Percentiles rank a stretch among this genome's conserved stretches.
These are phyloP conservation scores for Rissa tridactyla DNA, from an alignment of 2,113 vertebrate species.

Conservation along the genomic window DNA sequence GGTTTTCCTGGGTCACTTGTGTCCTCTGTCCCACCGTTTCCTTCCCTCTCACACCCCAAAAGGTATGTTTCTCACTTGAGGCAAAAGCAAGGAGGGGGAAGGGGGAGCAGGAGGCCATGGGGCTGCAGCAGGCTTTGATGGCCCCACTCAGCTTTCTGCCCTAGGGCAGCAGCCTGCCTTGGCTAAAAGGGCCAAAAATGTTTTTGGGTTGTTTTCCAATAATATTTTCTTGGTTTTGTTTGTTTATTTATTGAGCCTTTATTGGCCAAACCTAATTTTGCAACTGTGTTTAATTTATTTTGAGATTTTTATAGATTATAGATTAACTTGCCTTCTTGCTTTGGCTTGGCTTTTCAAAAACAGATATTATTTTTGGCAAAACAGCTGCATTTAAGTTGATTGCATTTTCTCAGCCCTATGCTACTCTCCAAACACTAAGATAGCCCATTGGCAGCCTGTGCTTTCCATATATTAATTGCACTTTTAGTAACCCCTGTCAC, in stretches of 20 bases:
- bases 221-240: background rate
- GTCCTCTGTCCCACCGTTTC: background rate
- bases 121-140: background rate
- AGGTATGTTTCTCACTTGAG: background rate
- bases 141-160: background rate
- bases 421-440: constrained; percentile 31
- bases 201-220: background rate
- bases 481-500: background rate
- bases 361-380: background rate
- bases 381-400: background rate
- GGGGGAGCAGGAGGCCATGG: background rate
- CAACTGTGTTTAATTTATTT: background rate
- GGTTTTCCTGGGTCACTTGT: background rate
- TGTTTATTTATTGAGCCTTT: constrained; percentile 21
- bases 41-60: background rate
- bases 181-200: background rate
- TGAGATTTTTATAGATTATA: background rate
- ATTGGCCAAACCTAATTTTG: constrained; percentile 19
- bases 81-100: background rate
- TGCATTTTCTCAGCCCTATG: background rate
- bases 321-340: background rate
- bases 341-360: background rate
- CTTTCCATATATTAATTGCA: background rate
- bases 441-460: background rate
- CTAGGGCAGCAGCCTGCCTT: background rate